Conservation (phyloP, 2,888 invertebrate genomes). For the Pseudanteris insignis region DNA sequence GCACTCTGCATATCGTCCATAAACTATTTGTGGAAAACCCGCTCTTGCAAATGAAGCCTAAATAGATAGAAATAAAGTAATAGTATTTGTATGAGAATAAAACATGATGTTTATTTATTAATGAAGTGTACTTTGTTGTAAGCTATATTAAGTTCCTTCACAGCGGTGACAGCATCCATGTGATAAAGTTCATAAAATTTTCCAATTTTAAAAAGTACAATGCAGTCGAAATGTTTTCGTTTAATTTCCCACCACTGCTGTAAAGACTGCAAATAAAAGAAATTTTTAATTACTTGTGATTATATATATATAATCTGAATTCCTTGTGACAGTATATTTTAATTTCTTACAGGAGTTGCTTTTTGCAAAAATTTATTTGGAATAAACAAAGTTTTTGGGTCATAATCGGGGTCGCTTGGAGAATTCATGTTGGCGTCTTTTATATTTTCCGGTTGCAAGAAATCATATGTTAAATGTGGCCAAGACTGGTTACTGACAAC, state of each 20-base stretch:
- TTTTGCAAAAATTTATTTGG: constrained; percentile 80
- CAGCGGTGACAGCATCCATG: constrained; percentile 95
- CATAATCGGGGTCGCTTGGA: constrained; percentile 85
- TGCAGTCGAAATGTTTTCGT: constrained; percentile 84
- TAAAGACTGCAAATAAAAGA: constrained; percentile 75
- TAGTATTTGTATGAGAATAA: not conserved
- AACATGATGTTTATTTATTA: not conserved
- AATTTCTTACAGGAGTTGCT: constrained; percentile 83
- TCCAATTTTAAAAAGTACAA: constrained; percentile 98
- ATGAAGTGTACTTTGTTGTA: constrained; percentile 82
- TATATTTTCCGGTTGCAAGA: constrained; percentile 84
- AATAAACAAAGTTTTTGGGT: constrained; percentile 86
- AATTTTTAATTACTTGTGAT: no score
- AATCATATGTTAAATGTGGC: constrained; percentile 79
- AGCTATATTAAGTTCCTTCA: constrained; percentile 87
- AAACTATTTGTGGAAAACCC: constrained; percentile 97
- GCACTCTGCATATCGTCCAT: constrained; percentile 86
- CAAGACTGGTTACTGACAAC: no score
- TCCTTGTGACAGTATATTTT: no score
- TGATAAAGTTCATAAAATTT: constrained; percentile 99
- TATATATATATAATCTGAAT: no score
- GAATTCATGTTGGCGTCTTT: constrained; percentile 76
- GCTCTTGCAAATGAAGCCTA: constrained; percentile 97
- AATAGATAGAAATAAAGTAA: no score
- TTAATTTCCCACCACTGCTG: constrained; percentile 99